Conservation (phyloP, 2,888 invertebrate genomes). For the Zaprionus bogoriensis region DNA sequence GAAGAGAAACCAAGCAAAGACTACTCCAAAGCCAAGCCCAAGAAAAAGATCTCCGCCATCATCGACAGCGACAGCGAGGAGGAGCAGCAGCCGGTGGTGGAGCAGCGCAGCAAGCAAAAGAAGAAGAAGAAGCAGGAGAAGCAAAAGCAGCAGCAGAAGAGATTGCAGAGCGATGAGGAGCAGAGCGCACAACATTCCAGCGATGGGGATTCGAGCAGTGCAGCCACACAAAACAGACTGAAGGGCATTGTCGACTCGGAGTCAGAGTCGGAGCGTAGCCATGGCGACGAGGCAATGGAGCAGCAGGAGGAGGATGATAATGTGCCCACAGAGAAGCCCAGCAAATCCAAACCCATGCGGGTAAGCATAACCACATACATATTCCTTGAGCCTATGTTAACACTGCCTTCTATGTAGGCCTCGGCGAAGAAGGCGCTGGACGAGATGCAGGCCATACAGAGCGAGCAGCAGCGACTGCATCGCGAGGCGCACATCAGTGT, state of each 20-base stretch:
- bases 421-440: conserved; percentile 87
- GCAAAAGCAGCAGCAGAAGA: conserved; percentile 26
- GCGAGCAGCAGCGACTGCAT: conserved; percentile 91
- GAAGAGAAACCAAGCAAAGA: neutral
- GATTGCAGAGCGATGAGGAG: conserved; percentile 30
- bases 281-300: conserved; percentile 26
- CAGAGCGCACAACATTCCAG: neutral
- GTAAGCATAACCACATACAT: conserved; percentile 25
- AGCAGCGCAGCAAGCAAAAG: conserved; percentile 13
- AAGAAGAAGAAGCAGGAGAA: conserved; percentile 18
- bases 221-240: conserved; percentile 29
- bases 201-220: neutral
- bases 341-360: conserved; percentile 54
- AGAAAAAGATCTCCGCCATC: conserved; percentile 49
- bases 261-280: conserved; percentile 51
- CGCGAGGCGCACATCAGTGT: conserved; percentile 90
- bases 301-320: conserved; percentile 3
- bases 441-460: conserved; percentile 89
- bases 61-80: conserved; percentile 68
- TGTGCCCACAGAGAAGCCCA: conserved; percentile 15
- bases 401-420: conserved; percentile 83
- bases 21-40: conserved; percentile 8
- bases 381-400: too few species aligned
- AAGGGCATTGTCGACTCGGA: conserved; percentile 59
- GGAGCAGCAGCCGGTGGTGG: conserved; percentile 11